These are phyloP conservation scores for Siderastrea siderea DNA, from an alignment of 92 coral and sea anemone species.

Conservation along the genomic window DNA sequence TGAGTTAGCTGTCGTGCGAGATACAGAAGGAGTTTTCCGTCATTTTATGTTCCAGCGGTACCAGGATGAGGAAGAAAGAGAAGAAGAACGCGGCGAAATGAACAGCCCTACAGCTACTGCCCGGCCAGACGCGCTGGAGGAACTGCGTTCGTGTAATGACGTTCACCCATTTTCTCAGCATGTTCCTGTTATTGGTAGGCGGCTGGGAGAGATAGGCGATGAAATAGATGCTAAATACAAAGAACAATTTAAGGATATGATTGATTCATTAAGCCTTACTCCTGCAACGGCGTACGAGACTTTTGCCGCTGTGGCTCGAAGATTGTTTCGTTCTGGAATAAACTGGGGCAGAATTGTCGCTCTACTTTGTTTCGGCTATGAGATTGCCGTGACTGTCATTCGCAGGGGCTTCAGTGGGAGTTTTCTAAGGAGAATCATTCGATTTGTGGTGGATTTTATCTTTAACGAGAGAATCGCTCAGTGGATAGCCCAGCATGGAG, in stretches of 20 bases:
- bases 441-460: slow-evolving; percentile 94
- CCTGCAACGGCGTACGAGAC: slow-evolving; percentile 96
- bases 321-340: slow-evolving; percentile 93
- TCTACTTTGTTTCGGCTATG: slow-evolving; percentile 96
- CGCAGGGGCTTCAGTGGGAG: slow-evolving; percentile 96
- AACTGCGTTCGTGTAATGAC: slow-evolving; percentile 91
- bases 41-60: slow-evolving; percentile 93
- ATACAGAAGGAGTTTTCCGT: slow-evolving; percentile 93
- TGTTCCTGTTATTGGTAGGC: slow-evolving; percentile 86
- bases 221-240: slow-evolving; percentile 94
- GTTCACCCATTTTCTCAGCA: slow-evolving; percentile 76
- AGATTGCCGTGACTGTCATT: slow-evolving; percentile 91
- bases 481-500: slow-evolving; percentile 96
- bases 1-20: slow-evolving; percentile 69
- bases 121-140: slow-evolving; percentile 98
- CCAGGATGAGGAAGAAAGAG: slow-evolving; percentile 86
- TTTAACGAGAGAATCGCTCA: slow-evolving; percentile 94
- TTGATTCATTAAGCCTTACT: slow-evolving; percentile 86
- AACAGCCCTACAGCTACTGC: slow-evolving; percentile 77
- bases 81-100: slow-evolving; percentile 77
- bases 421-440: slow-evolving; percentile 92
- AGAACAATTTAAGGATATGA: slow-evolving; percentile 98
- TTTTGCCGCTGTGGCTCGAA: slow-evolving; percentile 94
- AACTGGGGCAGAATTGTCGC: slow-evolving; percentile 97
- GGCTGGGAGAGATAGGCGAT: slow-evolving; percentile 98